Evolutionary conservation across 2,888 invertebrate genomes (phyloP).

Genomic region (Scaptomyza caliginosa): DNA sequence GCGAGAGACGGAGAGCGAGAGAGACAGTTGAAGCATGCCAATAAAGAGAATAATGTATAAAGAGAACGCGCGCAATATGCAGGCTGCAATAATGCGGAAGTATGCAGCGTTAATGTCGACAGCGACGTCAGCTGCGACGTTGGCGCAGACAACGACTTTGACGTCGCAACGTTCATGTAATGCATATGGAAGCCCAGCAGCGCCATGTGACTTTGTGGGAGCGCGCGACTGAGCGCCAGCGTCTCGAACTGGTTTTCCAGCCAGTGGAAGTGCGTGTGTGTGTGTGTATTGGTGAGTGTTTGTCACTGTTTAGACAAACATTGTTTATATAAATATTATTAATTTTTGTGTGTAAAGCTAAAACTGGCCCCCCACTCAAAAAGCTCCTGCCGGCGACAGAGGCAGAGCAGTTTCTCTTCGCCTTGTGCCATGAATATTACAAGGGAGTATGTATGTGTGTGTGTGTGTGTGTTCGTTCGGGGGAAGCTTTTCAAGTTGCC

Average conservation of each 20-base stretch:
- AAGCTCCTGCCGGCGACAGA: slow-evolving; percentile 31
- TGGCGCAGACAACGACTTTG: slow-evolving; percentile 24
- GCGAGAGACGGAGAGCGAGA: slow-evolving; percentile 11
- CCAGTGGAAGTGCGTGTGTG: slow-evolving; percentile 51
- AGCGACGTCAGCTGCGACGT: slow-evolving; percentile 24
- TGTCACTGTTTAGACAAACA: slow-evolving; percentile 77
- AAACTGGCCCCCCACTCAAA: slow-evolving; percentile 45
- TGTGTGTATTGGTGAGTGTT: slow-evolving; percentile 51
- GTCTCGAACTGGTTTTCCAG: slow-evolving; percentile 52
- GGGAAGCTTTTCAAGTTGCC: slow-evolving; percentile 34
- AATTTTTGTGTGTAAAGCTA: slow-evolving; percentile 59
- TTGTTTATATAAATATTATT: slow-evolving; percentile 78
- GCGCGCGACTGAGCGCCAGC: slow-evolving; percentile 53
- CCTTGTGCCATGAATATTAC: slow-evolving; percentile 60
- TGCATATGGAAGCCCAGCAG: slow-evolving; percentile 48
- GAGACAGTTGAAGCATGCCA: slow-evolving; percentile 11
- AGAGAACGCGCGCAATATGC: slow-evolving; percentile 42
- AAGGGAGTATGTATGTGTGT: slow-evolving; percentile 13
- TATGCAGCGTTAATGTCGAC: slow-evolving; percentile 40
- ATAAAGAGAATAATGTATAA: slow-evolving; percentile 17
- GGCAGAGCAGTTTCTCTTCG: slow-evolving; percentile 29
- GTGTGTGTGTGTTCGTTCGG: neutral
- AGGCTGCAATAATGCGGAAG: slow-evolving; percentile 70
- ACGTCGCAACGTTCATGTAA: slow-evolving; percentile 60
- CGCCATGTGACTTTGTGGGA: slow-evolving; percentile 54